These are phyloP conservation scores for Cremastobaeus sp. DNA, from an alignment of 2,888 invertebrate species.

Conservation along the genomic window DNA sequence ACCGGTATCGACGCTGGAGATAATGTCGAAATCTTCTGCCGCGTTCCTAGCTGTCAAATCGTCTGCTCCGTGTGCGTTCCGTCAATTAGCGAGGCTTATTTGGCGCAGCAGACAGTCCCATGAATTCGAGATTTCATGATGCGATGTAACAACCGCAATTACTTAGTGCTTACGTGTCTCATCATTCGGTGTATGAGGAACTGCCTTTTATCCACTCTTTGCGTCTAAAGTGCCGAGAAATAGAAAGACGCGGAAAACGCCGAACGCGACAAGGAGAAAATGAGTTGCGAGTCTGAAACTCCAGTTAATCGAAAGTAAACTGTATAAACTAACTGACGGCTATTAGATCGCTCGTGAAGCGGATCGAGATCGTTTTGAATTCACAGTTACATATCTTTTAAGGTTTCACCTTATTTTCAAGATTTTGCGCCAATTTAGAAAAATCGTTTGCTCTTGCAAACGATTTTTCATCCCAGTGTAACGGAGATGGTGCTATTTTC, in stretches of 20 bases:
- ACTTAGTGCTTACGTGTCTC: slow-evolving; percentile 53
- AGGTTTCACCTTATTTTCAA: slow-evolving; percentile 26
- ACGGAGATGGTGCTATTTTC: too few relatives aligned
- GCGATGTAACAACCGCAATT: slow-evolving; percentile 47
- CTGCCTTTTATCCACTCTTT: slow-evolving; percentile 34
- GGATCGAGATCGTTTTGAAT: slow-evolving; percentile 49
- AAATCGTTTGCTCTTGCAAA: slow-evolving; percentile 22
- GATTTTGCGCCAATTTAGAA: slow-evolving; percentile 31
- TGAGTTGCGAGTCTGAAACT: slow-evolving; percentile 42
- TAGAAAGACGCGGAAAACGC: slow-evolving; percentile 20
- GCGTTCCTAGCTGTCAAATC: slow-evolving; percentile 3
- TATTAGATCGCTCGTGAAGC: slow-evolving; percentile 57
- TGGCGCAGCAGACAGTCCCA: slow-evolving; percentile 31
- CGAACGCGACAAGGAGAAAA: slow-evolving; percentile 4
- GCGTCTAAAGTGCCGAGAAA: slow-evolving; percentile 25
- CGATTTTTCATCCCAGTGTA: too few relatives aligned
- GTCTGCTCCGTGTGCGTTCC: slow-evolving; percentile 13
- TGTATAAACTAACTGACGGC: slow-evolving; percentile 48
- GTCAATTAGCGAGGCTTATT: slow-evolving; percentile 53
- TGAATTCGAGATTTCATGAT: slow-evolving; percentile 51
- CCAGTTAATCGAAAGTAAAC: slow-evolving; percentile 61
- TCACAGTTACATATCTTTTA: slow-evolving; percentile 53
- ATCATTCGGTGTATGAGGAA: slow-evolving; percentile 38
- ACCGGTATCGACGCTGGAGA: background rate
- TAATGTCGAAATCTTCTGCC: background rate